These are phyloP conservation scores for Narcine bancroftii DNA, from an alignment of 2,113 vertebrate species.

Conservation along the genomic window DNA sequence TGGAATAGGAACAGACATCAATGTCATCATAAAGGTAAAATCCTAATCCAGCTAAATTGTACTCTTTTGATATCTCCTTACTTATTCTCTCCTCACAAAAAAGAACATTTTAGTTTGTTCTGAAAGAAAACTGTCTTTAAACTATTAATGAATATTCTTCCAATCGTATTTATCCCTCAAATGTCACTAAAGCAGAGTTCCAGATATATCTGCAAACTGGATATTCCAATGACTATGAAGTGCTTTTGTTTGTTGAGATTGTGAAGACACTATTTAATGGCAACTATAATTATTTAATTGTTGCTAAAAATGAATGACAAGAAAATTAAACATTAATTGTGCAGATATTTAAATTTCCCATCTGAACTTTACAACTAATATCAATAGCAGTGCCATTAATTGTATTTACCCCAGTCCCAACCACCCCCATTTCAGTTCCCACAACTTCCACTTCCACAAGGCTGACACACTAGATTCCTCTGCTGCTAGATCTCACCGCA, in stretches of 20 bases:
- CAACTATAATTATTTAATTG: not conserved
- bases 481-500: no score
- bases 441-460: no score
- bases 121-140: not conserved
- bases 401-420: no score
- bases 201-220: not conserved
- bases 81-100: no score
- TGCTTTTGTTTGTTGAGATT: not conserved
- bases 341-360: not conserved
- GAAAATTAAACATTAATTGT: not conserved
- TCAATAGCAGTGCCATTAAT: not conserved
- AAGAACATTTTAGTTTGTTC: not conserved
- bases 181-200: not conserved
- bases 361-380: not conserved
- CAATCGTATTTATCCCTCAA: not conserved
- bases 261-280: not conserved
- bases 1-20: not conserved
- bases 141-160: not conserved
- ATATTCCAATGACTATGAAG: not conserved
- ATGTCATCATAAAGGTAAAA: not conserved
- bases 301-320: not conserved
- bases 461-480: no score
- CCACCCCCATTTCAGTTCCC: no score
- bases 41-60: not conserved
- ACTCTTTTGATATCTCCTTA: not conserved